Base-by-base conservation (phyloP, 2,888 invertebrate genomes). In the Parnassius glacialis region DNA sequence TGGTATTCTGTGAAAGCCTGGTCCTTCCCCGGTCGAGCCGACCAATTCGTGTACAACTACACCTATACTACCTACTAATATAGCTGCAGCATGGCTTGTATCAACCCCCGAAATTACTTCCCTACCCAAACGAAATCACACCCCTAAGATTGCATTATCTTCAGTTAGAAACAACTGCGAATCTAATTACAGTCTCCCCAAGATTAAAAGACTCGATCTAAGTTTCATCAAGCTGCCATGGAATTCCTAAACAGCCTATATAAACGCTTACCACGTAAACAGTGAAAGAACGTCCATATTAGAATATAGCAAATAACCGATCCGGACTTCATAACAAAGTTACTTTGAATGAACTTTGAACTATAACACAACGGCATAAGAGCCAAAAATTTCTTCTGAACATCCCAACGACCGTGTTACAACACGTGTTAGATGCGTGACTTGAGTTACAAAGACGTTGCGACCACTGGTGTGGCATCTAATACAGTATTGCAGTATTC, bases 211-310 rank as follows among this genome's bases (percentile, higher is more conserved):
- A 51, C 13, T 48, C 47, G 47, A 62, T 57, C 52, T 48, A 41
- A 57, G 57, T 62, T 52, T 53, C 57, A 62, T 53, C 11, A 48
- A 13, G 53, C 45, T 45, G n/a, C 42, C 41, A 16, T 48, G 34
- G 61, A 57, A 62, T 62, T 41, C 25, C 42, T 57, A 57, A 62
- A 53, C 52, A 52, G 1, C 51, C 57, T 57, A n/a, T 62, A 57
- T 41, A 57, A 57, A 62, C 45, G 53, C 61, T 10, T 20, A 20
- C 41, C 61, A 57, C 61, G 57, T 57, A 62, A 57, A 42, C 57
- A 25, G 52, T 61, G 52, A 62, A 62, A 42, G 61, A 52, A 53
- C 53, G 42, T 12, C 52, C 57, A 43, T 57, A 62, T 62, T 62
- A 62, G 54, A 50, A 50, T 61, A 56, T 41, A 55, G 43, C 60